Evolutionary conservation across 2,113 vertebrate species (phyloP), one percentile per base, ranked within the genome.

Genomic region (Thalassoma bifasciatum): DNA sequence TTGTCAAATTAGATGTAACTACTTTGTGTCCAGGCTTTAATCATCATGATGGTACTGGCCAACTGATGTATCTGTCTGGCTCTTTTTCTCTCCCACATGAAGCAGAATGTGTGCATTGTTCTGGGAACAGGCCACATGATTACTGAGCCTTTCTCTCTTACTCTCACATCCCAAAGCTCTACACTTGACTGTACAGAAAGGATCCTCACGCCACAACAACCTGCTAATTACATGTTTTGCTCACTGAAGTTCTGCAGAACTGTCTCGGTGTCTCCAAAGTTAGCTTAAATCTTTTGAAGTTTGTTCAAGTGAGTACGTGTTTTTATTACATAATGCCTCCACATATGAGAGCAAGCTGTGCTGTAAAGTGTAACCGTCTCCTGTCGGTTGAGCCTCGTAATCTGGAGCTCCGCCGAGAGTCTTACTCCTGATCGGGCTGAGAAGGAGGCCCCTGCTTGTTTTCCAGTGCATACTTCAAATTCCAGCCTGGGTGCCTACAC

Each of bases 401-500:
- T 75, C 62, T 77, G 77, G 64, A 67, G 37, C 81, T 49, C 42
- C 26, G 50, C 83, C 21, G 65, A 51, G 46, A 68, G 82, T 60
- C 82, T 78, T 82, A 37, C 67, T 72, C 66, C 66, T 14, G 5
- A 50, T 40, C 61, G 14, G 36, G 70, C 81, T 84, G 79, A 84
- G 88, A 88, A 89, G 78, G 91, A 92, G 91, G 90, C 89, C 89
- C 62, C 69, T 68, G 85, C 91, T 86, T 91, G 85, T 90, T 89
- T 89, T 92, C 86, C 85, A 90, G 30, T 51, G 71, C 92, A 91
- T 94, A 75, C 81, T 87, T 92, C 58, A 84, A 90, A 93, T 94
- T 94, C 91, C 84, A 89, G 71, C 77, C 66, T 74, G 64, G 6
- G 70, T 64, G 52, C 78, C 63, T 61, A 82, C 79, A 82, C 82